Evolutionary conservation across 2,888 invertebrate species (phyloP).

Genomic region (Tridacna crocea): DNA sequence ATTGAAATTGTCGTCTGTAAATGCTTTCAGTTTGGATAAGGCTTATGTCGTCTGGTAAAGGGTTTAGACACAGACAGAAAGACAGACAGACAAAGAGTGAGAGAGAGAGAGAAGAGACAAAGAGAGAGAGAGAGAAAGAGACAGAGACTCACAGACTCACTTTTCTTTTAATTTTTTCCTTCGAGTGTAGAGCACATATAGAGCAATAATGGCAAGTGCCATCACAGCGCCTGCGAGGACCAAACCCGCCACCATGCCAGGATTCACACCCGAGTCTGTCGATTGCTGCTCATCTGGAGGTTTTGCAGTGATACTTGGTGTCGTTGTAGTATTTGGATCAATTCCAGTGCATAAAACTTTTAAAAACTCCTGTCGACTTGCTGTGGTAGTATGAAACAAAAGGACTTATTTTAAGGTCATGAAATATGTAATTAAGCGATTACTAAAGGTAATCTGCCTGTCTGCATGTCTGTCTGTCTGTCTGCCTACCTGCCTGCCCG

Average conservation of each 20-base stretch:
- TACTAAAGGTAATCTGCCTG: neutral
- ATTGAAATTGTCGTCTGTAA: too few relatives aligned
- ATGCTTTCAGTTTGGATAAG: too few relatives aligned
- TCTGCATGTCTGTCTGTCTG: too few relatives aligned
- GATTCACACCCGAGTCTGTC: conserved; percentile 16
- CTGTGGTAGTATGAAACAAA: neutral
- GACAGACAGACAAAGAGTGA: too few relatives aligned
- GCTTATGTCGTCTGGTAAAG: too few relatives aligned
- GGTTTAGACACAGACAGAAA: too few relatives aligned
- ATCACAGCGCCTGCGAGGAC: conserved; percentile 35
- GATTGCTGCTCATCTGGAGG: neutral
- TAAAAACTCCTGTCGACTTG: conserved; percentile 7
- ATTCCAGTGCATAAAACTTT: conserved; percentile 18
- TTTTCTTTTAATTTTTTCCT: conserved; percentile 28
- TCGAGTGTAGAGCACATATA: conserved; percentile 30
- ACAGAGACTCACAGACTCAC: neutral
- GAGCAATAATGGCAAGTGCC: conserved; percentile 22
- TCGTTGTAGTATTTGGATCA: neutral
- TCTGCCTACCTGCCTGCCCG: too few relatives aligned
- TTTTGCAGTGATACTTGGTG: neutral
- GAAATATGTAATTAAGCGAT: neutral
- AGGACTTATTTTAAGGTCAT: neutral
- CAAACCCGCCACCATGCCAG: conserved; percentile 42
- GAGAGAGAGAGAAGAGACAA: too few relatives aligned
- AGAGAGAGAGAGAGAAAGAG: too few relatives aligned